A percentile compares a stretch with the other conserved stretches of the same genome.
phyloP scores from a whole-genome alignment of 2,888 invertebrate genomes.

The Ophioninae sp. region DNA sequence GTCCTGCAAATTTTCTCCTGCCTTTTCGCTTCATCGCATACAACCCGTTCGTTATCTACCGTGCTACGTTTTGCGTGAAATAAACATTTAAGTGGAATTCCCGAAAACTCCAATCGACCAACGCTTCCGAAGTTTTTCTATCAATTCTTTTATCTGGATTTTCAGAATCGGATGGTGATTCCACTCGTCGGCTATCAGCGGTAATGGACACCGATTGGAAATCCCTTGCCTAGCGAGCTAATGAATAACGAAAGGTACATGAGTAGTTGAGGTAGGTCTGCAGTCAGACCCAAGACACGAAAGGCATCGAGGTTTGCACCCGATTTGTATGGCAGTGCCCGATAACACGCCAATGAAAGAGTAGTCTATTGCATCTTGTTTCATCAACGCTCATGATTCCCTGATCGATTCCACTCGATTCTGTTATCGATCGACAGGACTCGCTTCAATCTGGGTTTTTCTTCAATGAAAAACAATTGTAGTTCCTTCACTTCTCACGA shows the following conservation, averaged over 20 bases:
- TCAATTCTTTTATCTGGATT: slow-evolving; percentile 46
- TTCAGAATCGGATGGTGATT: slow-evolving; percentile 12
- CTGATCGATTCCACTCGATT: too few relatives aligned
- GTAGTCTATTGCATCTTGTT: too few relatives aligned
- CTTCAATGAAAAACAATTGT: too few relatives aligned
- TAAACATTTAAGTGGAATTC: slow-evolving; percentile 38
- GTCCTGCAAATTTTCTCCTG: not conserved
- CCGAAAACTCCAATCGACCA: slow-evolving; percentile 18
- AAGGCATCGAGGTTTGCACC: not conserved
- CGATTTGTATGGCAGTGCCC: too few relatives aligned
- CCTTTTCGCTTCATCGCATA: not conserved
- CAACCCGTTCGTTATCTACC: slow-evolving; percentile 12
- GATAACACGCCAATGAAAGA: too few relatives aligned
- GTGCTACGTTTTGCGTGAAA: slow-evolving; percentile 31
- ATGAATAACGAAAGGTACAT: not conserved
- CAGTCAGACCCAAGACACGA: not conserved
- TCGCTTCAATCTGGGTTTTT: too few relatives aligned
- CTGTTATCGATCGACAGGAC: too few relatives aligned
- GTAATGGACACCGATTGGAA: not conserved
- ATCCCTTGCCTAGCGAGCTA: slow-evolving; percentile 19
- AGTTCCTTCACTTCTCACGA: too few relatives aligned
- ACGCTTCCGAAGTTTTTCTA: not conserved
- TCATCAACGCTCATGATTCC: too few relatives aligned
- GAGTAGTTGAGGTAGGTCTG: slow-evolving; percentile 17
- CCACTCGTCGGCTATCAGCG: not conserved